A percentile compares a stretch with the other conserved stretches of the same genome.
Evolutionary conservation across 2,797 vertebrate genomes (phyloP).

Genomic region (Microctenopoma steveboyesi): DNA sequence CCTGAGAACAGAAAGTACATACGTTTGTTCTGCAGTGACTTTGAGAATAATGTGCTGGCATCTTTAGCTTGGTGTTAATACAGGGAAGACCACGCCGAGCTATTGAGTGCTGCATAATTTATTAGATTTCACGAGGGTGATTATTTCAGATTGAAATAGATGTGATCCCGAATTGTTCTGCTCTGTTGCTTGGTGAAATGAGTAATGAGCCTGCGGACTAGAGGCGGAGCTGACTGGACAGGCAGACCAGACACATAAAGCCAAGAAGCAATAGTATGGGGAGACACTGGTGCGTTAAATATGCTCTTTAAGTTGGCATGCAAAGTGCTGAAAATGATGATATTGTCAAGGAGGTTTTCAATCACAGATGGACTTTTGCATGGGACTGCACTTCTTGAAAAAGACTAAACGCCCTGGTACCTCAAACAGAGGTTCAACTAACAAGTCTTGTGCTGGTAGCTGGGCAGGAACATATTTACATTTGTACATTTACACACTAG

Average conservation of each 20-base stretch:
- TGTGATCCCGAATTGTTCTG: conserved; percentile 73
- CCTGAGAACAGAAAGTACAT: conserved; percentile 32
- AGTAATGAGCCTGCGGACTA: conserved; percentile 64
- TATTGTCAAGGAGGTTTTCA: conserved; percentile 35
- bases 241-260: conserved; percentile 45
- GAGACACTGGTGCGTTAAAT: conserved; percentile 41
- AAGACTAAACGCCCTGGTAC: not conserved
- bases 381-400: not conserved
- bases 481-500: conserved; percentile 8
- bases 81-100: conserved; percentile 45
- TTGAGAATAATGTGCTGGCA: conserved; percentile 63
- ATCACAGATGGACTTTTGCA: conserved; percentile 30
- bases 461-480: not conserved
- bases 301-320: conserved; percentile 42
- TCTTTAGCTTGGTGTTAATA: conserved; percentile 65
- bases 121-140: conserved; percentile 73
- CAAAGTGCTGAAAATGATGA: conserved; percentile 38
- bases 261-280: conserved; percentile 30
- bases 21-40: conserved; percentile 55
- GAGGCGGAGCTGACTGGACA: conserved; percentile 38
- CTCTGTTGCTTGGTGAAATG: conserved; percentile 62
- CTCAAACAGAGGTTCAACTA: conserved; percentile 6
- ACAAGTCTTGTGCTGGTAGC: not conserved
- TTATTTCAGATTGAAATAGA: conserved; percentile 78
- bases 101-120: conserved; percentile 69